A percentile compares a stretch with the other conserved stretches of the same genome.
Conservation (phyloP, 2,888 invertebrate genomes). For the Rambutsinella grinnellia region DNA sequence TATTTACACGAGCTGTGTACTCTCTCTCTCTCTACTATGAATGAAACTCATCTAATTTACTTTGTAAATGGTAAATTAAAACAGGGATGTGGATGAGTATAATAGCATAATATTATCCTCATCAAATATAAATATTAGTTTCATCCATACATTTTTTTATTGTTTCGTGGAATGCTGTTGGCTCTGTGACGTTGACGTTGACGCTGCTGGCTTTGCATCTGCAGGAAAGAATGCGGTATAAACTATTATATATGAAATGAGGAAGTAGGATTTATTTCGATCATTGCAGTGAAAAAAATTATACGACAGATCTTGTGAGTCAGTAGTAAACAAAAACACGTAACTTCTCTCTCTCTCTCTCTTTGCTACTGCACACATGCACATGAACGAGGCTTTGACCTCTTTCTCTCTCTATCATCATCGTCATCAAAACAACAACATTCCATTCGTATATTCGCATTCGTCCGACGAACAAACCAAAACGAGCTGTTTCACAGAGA, state of each 20-base stretch:
- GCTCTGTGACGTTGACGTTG: too few relatives aligned
- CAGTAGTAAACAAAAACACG: constrained; percentile 12
- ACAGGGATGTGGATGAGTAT: background rate
- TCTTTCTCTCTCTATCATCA: background rate
- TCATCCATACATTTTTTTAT: too few relatives aligned
- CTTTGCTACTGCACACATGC: background rate
- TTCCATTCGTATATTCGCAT: too few relatives aligned
- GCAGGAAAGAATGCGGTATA: too few relatives aligned
- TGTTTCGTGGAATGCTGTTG: too few relatives aligned
- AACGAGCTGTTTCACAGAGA: too few relatives aligned
- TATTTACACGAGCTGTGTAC: too few relatives aligned
- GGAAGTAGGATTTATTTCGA: background rate
- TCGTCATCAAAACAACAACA: constrained; percentile 10
- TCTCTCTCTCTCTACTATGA: too few relatives aligned
- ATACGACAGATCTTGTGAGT: background rate
- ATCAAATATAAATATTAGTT: too few relatives aligned
- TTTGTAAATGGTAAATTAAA: background rate
- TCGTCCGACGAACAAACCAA: too few relatives aligned
- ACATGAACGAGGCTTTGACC: constrained; percentile 20
- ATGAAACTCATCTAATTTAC: background rate
- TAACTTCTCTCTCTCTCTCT: background rate
- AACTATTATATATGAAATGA: background rate
- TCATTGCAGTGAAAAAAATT: background rate
- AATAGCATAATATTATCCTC: too few relatives aligned
- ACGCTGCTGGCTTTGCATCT: background rate